phyloP scores from a whole-genome alignment of 2,888 invertebrate species.

The Ectobius pallidus region DNA sequence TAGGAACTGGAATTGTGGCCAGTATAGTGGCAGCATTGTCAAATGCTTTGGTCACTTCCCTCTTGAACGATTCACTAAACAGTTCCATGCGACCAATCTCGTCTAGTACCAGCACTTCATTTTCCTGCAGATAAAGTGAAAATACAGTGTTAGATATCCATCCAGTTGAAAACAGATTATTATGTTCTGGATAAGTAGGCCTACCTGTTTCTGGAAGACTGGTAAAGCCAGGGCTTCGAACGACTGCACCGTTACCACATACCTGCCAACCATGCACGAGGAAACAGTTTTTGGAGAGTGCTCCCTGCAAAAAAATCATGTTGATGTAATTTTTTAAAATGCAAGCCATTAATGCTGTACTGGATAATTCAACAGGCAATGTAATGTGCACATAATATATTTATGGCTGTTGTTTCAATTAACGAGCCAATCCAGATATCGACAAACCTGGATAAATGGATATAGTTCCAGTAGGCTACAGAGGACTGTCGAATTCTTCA shows the following conservation, averaged over 20 bases:
- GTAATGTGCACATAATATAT: no score
- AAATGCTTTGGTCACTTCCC: slow-evolving; percentile 22
- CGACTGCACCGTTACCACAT: slow-evolving; percentile 8
- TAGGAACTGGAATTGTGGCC: slow-evolving; percentile 29
- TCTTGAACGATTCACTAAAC: slow-evolving; percentile 18
- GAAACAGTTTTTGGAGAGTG: neutral
- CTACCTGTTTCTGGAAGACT: slow-evolving; percentile 10
- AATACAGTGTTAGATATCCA: no score
- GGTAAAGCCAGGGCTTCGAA: slow-evolving; percentile 15
- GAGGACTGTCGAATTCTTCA: no score
- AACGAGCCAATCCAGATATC: no score
- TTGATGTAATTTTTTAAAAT: no score
- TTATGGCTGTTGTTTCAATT: no score
- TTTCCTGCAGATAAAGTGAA: slow-evolving; percentile 6
- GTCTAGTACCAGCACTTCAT: slow-evolving; percentile 21
- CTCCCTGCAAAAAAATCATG: slow-evolving; percentile 6
- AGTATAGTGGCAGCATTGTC: slow-evolving; percentile 18
- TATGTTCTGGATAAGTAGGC: no score
- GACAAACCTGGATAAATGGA: no score
- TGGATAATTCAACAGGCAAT: no score
- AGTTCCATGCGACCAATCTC: slow-evolving; percentile 35
- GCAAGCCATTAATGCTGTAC: no score
- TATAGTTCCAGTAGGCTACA: no score
- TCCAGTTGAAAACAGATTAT: no score
- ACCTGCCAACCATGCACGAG: neutral